Percentiles rank a stretch among this genome's conserved stretches.
Conservation (phyloP, 2,797 vertebrate species). For the Tadarida brasiliensis region DNA sequence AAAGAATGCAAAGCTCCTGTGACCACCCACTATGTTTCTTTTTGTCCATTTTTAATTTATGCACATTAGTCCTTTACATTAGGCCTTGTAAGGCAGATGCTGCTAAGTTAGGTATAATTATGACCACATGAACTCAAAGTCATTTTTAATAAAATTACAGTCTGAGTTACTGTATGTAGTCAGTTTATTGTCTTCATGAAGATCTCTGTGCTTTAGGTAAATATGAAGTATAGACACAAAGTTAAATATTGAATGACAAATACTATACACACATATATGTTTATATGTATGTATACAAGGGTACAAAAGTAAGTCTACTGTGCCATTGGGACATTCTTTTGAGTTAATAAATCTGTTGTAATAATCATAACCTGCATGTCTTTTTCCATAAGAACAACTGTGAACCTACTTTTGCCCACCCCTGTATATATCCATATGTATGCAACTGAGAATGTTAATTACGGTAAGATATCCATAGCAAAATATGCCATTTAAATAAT, state of each 20-base stretch:
- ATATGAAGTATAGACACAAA: not conserved
- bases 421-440: not conserved
- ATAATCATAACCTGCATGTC: not conserved
- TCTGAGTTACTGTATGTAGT: not conserved
- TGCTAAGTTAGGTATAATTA: constrained; percentile 41
- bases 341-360: not conserved
- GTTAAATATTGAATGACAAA: constrained; percentile 29
- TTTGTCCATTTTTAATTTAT: constrained; percentile 10
- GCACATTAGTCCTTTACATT: constrained; percentile 39
- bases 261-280: not conserved
- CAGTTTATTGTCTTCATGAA: constrained; percentile 37
- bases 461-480: not conserved
- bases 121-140: constrained; percentile 43
- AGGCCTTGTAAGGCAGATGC: not conserved
- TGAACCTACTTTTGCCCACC: not conserved
- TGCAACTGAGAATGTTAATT: not conserved
- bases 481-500: not conserved
- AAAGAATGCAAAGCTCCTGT: not conserved
- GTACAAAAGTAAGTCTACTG: not conserved
- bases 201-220: not conserved
- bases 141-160: constrained; percentile 53
- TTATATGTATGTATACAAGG: not conserved
- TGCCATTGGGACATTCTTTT: not conserved
- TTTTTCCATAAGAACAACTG: not conserved
- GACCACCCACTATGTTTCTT: not conserved